phyloP scores from a whole-genome alignment of 2,113 vertebrate genomes.

The Rallus limicola region DNA sequence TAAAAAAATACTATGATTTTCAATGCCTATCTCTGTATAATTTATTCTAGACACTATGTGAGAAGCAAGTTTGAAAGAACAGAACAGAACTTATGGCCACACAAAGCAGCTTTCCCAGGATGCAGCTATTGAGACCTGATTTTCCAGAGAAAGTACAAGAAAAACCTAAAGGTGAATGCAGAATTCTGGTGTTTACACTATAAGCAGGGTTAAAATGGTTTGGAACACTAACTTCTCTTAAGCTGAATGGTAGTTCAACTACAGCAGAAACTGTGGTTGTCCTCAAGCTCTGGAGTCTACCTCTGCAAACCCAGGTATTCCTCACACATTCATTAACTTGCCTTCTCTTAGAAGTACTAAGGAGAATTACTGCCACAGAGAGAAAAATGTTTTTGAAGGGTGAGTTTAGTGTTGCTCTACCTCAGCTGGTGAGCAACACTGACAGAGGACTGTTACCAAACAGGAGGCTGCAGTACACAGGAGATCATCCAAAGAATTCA shows the following conservation, averaged over 20 bases:
- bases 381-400: background rate
- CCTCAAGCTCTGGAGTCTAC: background rate
- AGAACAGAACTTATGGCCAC: background rate
- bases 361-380: background rate
- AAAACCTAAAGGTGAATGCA: background rate
- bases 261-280: background rate
- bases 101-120: background rate
- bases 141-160: background rate
- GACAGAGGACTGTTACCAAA: background rate
- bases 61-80: background rate
- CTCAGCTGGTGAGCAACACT: background rate
- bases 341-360: background rate
- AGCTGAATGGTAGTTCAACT: background rate
- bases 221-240: background rate
- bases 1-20: background rate
- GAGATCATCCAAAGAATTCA: background rate
- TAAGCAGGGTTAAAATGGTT: no score
- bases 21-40: background rate
- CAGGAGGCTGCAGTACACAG: background rate
- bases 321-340: background rate
- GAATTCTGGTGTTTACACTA: background rate
- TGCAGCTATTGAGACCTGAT: background rate
- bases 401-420: background rate
- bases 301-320: background rate
- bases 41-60: background rate